A percentile compares a stretch with the other conserved stretches of the same genome.
Conservation (phyloP, 2,888 invertebrate genomes). For the Drosophila falleni region DNA sequence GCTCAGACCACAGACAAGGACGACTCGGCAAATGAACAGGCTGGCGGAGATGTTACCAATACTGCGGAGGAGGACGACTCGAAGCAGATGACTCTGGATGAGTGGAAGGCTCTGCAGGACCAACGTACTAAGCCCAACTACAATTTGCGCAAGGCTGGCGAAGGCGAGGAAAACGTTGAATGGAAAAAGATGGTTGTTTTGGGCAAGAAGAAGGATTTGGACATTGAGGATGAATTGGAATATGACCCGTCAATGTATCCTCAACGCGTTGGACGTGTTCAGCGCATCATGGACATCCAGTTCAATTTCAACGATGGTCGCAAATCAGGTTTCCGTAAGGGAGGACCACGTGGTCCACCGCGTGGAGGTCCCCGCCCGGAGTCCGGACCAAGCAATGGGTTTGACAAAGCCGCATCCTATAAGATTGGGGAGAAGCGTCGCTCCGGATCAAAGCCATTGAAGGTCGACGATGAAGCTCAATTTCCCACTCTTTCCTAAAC, state of each 20-base stretch:
- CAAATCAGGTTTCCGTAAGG: constrained; percentile 90
- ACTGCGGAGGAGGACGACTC: constrained; percentile 90
- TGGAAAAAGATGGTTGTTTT: constrained; percentile 96
- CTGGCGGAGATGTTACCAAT: constrained; percentile 85
- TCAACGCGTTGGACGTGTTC: constrained; percentile 94
- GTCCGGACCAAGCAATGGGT: constrained; percentile 54
- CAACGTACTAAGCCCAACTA: constrained; percentile 93
- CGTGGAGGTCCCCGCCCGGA: constrained; percentile 67
- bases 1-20: constrained; percentile 81
- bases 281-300: constrained; percentile 94
- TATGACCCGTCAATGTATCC: constrained; percentile 92
- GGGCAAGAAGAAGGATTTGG: constrained; percentile 88
- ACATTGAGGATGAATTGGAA: constrained; percentile 89
- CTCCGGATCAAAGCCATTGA: constrained; percentile 88
- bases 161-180: constrained; percentile 95
- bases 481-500: constrained; percentile 95
- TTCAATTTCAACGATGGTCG: constrained; percentile 94
- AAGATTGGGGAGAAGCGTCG: constrained; percentile 68
- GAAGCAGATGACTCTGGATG: constrained; percentile 95
- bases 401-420: constrained; percentile 76
- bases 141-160: constrained; percentile 96
- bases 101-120: constrained; percentile 94
- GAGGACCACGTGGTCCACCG: constrained; percentile 87
- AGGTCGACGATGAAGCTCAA: constrained; percentile 97
- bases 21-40: constrained; percentile 83